Percentiles rank a stretch among this genome's conserved stretches.
Conservation (phyloP, 2,888 invertebrate genomes). For the Cecidostiba fungosa region DNA sequence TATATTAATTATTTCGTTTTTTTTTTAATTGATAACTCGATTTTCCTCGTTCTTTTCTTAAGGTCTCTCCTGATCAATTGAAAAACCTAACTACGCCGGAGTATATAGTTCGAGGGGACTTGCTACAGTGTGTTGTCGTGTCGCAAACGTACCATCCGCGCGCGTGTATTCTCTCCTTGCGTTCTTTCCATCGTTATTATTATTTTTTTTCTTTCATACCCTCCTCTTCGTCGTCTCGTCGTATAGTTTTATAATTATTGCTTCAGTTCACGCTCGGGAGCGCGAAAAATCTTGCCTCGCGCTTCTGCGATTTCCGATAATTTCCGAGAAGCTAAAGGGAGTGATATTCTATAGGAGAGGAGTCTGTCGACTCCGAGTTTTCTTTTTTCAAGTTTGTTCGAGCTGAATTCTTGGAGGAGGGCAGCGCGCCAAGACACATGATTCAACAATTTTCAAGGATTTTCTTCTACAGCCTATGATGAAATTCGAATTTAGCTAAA, state of each 20-base stretch:
- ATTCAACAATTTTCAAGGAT: background rate
- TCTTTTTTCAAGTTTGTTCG: background rate
- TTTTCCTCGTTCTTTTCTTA: slow-evolving; percentile 44
- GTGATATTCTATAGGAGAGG: slow-evolving; percentile 10
- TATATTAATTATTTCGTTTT: background rate
- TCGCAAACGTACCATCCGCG: slow-evolving; percentile 32
- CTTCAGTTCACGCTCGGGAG: too few relatives aligned
- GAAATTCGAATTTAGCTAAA: background rate
- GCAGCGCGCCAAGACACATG: background rate
- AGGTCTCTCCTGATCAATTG: slow-evolving; percentile 65
- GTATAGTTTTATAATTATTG: background rate
- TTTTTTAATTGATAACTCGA: slow-evolving; percentile 34
- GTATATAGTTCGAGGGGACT: slow-evolving; percentile 28
- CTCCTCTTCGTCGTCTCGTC: background rate
- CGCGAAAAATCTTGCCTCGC: background rate
- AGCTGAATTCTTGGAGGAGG: slow-evolving; percentile 3
- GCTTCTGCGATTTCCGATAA: slow-evolving; percentile 5
- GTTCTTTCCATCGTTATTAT: background rate
- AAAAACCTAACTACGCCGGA: slow-evolving; percentile 76
- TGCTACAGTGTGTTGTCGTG: background rate
- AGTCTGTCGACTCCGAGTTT: too few relatives aligned
- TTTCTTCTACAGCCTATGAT: background rate
- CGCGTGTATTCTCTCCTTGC: slow-evolving; percentile 21
- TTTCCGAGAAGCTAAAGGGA: background rate
- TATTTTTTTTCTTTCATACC: background rate